A percentile compares a stretch with the other conserved stretches of the same genome.
Conservation (phyloP, 2,113 vertebrate genomes). For the Brachionichthys hirsutus region DNA sequence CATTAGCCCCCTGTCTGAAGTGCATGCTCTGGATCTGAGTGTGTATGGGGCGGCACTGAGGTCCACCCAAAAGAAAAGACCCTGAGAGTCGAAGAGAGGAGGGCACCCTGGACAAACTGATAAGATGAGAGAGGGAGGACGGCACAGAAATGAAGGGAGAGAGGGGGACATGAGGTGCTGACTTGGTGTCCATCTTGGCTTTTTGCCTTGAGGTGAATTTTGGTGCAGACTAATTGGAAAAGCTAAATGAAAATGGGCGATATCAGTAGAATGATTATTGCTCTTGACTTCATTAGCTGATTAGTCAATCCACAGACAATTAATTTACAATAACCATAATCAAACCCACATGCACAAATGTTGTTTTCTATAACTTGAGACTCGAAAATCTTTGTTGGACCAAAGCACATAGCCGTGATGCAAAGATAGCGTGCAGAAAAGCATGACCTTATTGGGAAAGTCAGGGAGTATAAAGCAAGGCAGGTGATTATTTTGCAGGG, state of each 20-base stretch:
- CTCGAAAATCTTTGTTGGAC: no score
- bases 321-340: neutral
- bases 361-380: no score
- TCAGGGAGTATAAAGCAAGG: neutral
- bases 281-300: neutral
- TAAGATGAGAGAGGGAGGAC: constrained; percentile 50
- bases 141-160: constrained; percentile 32
- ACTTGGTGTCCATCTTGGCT: constrained; percentile 42
- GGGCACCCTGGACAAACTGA: constrained; percentile 72
- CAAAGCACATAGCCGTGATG: no score
- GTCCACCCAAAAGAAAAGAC: constrained; percentile 74
- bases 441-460: constrained; percentile 1
- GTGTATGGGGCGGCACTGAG: constrained; percentile 59
- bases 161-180: constrained; percentile 33
- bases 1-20: constrained; percentile 77
- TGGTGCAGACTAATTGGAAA: constrained; percentile 22
- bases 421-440: neutral
- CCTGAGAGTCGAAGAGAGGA: constrained; percentile 62
- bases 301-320: neutral
- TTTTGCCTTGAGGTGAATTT: constrained; percentile 34
- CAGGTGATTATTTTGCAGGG: neutral
- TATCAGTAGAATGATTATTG: neutral
- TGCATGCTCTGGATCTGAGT: constrained; percentile 72
- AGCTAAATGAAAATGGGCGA: neutral
- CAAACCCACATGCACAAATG: no score